Base-by-base conservation (phyloP, 2,797 vertebrate species). In the Enteromius treurensis region DNA sequence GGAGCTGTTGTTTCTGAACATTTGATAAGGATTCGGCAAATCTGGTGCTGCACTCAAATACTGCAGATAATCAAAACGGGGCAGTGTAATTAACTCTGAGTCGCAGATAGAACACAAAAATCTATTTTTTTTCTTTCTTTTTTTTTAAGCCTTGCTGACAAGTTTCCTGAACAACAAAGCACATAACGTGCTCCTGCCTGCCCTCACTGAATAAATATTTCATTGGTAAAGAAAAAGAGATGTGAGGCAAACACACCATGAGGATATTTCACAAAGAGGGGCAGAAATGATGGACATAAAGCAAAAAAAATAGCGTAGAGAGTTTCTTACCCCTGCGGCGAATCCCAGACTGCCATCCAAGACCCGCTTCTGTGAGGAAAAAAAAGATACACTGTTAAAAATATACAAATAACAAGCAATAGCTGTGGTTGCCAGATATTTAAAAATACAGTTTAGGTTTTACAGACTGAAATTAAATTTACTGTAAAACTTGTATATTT, bases 331-430 rank as follows among this genome's bases (percentile, higher is more conserved):
- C 96, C 98, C 98, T 0, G 98, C 98, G 0, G 98, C 98, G 34
- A 99, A 99, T 84, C 98, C 98, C 75, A 99, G 93, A 91, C 98
- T 99, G 84, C 97, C 98, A 91, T 99, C 97, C 69, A 99, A 91
- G 86, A 99, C 94, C 81, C 91, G 93, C 88, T 96, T 98, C 98
- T 99, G 90, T 40, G 90, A 77, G 85, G 85, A 88, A 58, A 68
- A 83, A 87, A 81, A 51, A 82, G 11, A 53, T 87, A 69, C 14
- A 62, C 7, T 9, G 7, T 40, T 3, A 23, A 58, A 75, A 11
- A 7, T 7, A 8, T 11, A 40, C 40, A 40, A 40, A 9, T 40
- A 8, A 9, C 40, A 40, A 40, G 9, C 40, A 40, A 40, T 9
- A 45, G 21, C 40, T 42, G 37, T 23, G 11, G 10, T 69, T n/a